These are phyloP conservation scores for Hexactinellida sp. DNA, from an alignment of 37 sponge, comb jelly and placozoan genomes.

Conservation along the genomic window DNA sequence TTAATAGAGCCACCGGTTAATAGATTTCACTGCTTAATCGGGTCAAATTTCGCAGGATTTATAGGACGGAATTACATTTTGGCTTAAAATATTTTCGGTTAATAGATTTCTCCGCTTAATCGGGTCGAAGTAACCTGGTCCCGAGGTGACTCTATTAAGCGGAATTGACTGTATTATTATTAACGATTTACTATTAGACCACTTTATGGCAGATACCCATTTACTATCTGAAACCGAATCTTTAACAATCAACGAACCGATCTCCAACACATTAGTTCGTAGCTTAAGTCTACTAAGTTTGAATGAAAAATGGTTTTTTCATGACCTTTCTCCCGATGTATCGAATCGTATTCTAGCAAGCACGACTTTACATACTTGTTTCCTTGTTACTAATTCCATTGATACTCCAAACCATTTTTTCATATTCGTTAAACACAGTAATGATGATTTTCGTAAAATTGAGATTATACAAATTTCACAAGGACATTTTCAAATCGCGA, in stretches of 20 bases:
- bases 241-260: neutral
- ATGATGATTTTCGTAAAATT: neutral
- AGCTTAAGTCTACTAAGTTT: neutral
- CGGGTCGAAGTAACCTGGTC: no score
- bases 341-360: neutral
- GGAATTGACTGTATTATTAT: no score
- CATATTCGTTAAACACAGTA: neutral
- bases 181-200: no score
- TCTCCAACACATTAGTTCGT: neutral
- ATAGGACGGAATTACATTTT: no score
- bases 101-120: no score
- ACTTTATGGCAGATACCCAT: neutral
- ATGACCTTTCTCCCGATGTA: neutral
- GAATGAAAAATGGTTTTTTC: constrained; percentile 12
- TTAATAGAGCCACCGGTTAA: no score
- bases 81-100: no score
- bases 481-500: neutral
- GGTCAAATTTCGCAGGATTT: no score
- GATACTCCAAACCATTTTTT: neutral
- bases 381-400: neutral
- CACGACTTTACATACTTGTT: neutral
- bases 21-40: no score
- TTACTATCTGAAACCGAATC: neutral
- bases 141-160: no score
- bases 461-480: neutral